phyloP scores from a whole-genome alignment of 35 echinoderm and acorn worm species.

The Amphiura filiformis region DNA sequence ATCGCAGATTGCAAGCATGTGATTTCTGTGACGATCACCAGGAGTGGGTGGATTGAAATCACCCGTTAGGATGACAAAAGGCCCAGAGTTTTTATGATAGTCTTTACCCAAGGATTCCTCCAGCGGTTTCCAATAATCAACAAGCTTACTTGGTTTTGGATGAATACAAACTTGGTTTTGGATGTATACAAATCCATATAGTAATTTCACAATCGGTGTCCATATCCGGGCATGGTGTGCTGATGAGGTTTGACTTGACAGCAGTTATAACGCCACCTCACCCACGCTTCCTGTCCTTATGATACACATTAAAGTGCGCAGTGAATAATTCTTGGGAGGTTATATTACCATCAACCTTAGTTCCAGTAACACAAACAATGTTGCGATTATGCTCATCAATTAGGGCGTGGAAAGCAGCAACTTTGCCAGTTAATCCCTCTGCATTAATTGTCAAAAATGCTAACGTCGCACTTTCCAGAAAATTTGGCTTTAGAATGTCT shows the following conservation, averaged over 20 bases:
- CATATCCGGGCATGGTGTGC: neutral
- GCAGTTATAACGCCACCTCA: neutral
- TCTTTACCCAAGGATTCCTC: slow-evolving; percentile 14
- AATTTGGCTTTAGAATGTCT: neutral
- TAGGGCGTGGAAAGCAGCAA: neutral
- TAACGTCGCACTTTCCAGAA: neutral
- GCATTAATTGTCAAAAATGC: neutral
- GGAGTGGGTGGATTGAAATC: neutral
- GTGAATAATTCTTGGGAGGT: neutral
- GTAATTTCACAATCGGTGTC: slow-evolving; percentile 27
- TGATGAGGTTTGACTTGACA: slow-evolving; percentile 5
- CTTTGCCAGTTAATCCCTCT: neutral
- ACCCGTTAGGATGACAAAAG: too few species aligned
- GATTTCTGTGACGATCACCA: neutral
- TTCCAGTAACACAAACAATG: neutral
- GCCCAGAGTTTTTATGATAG: neutral
- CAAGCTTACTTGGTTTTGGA: neutral
- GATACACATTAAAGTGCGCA: neutral
- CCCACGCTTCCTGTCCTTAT: neutral
- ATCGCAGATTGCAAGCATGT: slow-evolving; percentile 1
- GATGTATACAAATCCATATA: slow-evolving; percentile 25
- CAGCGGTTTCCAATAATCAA: slow-evolving; percentile 9
- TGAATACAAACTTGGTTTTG: slow-evolving; percentile 10
- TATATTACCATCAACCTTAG: neutral
- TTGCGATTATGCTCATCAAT: neutral